Conservation (phyloP, 1,140 invertebrate genomes). For the Bombus balteatus region DNA sequence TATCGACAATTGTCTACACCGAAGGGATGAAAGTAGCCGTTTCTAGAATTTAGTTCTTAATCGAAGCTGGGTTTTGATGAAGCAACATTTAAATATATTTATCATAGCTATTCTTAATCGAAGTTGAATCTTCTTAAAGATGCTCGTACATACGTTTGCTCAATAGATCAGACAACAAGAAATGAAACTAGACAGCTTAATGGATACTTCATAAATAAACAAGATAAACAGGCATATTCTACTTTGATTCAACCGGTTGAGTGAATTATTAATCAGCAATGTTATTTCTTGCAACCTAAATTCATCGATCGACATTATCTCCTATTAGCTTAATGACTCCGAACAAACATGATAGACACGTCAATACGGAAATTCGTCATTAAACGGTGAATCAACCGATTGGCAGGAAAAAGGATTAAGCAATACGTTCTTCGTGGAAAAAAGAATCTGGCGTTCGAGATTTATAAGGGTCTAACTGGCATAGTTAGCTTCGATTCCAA, state of each 20-base stretch:
- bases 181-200: too few species aligned
- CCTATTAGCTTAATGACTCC: not conserved
- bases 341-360: not conserved
- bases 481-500: conserved; percentile 24
- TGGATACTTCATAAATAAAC: not conserved
- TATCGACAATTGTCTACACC: too few species aligned
- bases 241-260: not conserved
- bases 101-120: not conserved
- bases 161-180: not conserved
- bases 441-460: not conserved
- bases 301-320: not conserved
- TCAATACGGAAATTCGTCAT: not conserved
- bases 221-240: not conserved
- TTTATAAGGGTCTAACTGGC: conserved; percentile 17
- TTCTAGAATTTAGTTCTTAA: too few species aligned
- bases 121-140: not conserved
- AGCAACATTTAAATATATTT: too few species aligned
- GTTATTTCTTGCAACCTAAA: not conserved
- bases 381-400: not conserved
- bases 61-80: too few species aligned
- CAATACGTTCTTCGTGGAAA: too few species aligned
- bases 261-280: not conserved
- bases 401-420: not conserved
- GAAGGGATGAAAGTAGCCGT: too few species aligned
- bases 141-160: not conserved